A percentile compares a stretch with the other conserved stretches of the same genome.
Conservation (phyloP, 2,113 vertebrate genomes). For the Vidua chalybeata region DNA sequence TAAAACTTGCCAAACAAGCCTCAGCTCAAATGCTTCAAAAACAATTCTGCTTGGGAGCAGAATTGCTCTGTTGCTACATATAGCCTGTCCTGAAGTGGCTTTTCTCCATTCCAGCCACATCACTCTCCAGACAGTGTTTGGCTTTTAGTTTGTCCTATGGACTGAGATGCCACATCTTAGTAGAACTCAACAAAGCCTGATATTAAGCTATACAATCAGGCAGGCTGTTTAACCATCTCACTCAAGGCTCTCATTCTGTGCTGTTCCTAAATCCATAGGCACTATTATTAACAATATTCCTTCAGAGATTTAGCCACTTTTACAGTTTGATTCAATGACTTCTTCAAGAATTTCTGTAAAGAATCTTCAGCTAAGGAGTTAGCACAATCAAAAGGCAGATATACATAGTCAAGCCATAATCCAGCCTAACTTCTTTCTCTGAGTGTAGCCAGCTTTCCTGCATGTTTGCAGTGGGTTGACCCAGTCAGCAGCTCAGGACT, state of each 20-base stretch:
- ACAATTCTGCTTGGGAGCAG: neutral
- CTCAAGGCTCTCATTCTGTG: neutral
- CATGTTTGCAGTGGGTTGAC: fast-evolving
- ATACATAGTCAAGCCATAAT: neutral
- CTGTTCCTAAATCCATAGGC: neutral
- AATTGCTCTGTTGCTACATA: neutral
- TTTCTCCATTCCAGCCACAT: neutral
- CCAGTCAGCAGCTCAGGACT: neutral
- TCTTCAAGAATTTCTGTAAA: neutral
- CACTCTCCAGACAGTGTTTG: neutral
- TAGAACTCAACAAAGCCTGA: neutral
- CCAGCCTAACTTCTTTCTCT: neutral
- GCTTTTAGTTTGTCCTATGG: neutral
- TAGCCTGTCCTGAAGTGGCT: neutral
- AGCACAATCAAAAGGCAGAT: neutral
- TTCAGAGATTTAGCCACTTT: neutral
- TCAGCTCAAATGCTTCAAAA: neutral
- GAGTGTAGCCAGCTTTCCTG: neutral
- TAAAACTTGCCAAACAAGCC: constrained; percentile 5
- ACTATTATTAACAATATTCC: neutral
- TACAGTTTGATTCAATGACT: neutral
- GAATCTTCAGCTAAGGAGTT: neutral
- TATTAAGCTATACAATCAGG: neutral
- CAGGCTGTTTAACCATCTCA: neutral
- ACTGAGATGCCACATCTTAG: neutral